Conservation (phyloP, 2,888 invertebrate genomes). For the Ditula angustiorana region DNA sequence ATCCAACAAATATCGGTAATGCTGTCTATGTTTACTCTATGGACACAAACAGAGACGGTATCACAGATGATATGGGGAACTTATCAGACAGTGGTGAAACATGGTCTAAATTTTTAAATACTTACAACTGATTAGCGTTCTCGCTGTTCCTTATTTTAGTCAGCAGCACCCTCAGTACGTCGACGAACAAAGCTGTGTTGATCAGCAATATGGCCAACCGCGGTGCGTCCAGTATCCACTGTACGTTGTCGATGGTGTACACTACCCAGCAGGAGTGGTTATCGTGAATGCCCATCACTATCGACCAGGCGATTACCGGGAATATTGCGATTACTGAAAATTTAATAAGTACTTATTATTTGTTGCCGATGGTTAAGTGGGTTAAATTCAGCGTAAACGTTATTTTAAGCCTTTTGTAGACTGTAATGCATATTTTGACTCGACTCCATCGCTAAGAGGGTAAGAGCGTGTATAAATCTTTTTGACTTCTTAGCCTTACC, state of each 20-base stretch:
- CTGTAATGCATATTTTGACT: too few relatives aligned
- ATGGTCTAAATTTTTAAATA: slow-evolving; percentile 39
- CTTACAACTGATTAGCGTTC: slow-evolving; percentile 78
- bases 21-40: too few relatives aligned
- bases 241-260: slow-evolving; percentile 80
- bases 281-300: slow-evolving; percentile 76
- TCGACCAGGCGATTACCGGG: slow-evolving; percentile 85
- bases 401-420: too few relatives aligned
- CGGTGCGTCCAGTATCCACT: slow-evolving; percentile 87
- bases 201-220: slow-evolving; percentile 83
- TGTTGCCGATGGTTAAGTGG: too few relatives aligned
- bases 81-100: too few relatives aligned
- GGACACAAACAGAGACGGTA: too few relatives aligned
- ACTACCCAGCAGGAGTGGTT: slow-evolving; percentile 87
- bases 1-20: too few relatives aligned
- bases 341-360: too few relatives aligned
- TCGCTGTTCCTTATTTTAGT: slow-evolving; percentile 86
- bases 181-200: slow-evolving; percentile 86
- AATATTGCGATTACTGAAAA: slow-evolving; percentile 71
- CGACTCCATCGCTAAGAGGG: too few relatives aligned
- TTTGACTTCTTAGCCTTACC: slow-evolving; percentile 58
- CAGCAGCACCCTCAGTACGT: slow-evolving; percentile 87
- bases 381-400: too few relatives aligned
- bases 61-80: too few relatives aligned
- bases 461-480: too few relatives aligned